phyloP scores from a whole-genome alignment of 2,888 invertebrate species.

The Rhopalosiphum nymphaeae region DNA sequence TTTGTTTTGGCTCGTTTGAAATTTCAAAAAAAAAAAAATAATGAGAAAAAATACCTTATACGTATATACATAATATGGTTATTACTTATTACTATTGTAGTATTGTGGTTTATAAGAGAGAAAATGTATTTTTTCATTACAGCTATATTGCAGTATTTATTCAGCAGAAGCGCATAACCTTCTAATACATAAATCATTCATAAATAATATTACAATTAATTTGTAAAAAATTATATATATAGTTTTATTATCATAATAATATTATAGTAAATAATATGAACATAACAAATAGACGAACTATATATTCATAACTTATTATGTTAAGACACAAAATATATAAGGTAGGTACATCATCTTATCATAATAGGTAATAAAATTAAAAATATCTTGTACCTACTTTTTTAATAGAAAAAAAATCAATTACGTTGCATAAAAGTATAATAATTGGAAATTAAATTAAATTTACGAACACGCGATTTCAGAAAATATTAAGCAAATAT shows the following conservation, averaged over 20 bases:
- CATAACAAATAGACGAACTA: neutral
- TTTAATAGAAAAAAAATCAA: neutral
- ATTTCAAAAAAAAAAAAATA: neutral
- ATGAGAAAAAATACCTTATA: neutral
- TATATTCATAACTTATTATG: neutral
- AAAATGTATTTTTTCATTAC: neutral
- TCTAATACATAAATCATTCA: neutral
- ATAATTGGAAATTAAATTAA: neutral
- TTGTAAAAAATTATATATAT: neutral
- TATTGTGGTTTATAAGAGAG: neutral
- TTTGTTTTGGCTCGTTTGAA: neutral
- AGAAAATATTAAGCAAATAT: neutral
- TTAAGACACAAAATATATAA: neutral
- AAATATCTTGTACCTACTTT: neutral
- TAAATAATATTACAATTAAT: neutral
- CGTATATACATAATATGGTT: neutral
- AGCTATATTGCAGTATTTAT: neutral
- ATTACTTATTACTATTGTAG: neutral
- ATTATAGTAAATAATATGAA: neutral
- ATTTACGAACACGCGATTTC: neutral
- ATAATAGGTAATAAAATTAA: too few species aligned
- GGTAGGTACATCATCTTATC: neutral
- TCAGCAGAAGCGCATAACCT: neutral
- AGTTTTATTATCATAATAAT: neutral
- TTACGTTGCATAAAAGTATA: neutral